Evolutionary conservation across 2,888 invertebrate species (phyloP), one percentile per base, ranked within the genome.

Genomic region (Lagria hirta): DNA sequence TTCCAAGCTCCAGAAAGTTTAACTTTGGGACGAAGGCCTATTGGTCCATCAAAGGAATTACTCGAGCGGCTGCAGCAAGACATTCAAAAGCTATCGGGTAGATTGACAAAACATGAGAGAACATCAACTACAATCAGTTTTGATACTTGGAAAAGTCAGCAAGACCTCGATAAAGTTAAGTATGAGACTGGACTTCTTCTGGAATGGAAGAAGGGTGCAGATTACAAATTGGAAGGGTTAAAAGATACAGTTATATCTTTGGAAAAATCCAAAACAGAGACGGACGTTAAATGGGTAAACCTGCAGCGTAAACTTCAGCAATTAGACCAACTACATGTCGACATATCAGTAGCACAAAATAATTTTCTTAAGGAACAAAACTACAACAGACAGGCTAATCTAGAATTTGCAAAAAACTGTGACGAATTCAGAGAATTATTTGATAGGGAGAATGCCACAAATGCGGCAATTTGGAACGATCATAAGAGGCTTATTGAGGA

Each of bases 171-270:
- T 20, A 63, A 61, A 47, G n/a, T 65, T 0, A 58, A 61, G 38
- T 60, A 62, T 23, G 66, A 67, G 49, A 58, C 49, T 26, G 58
- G 78, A 75, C 72, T 75, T 50, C 51, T 76, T n/a, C 72, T 73
- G 51, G 73, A 76, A 51, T 79, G 77, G 70, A 77, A 75, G 64
- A 62, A 75, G 49, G 65, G 69, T 1, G 73, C 75, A 1, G 76
- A 73, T 49, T 70, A 73, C 69, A 64, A 76, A 34, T 60, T 78
- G 37, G 77, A 77, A 54, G 74, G 71, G 36, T 55, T 78, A 0
- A 74, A 75, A 23, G 73, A 72, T n/a, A 51, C 58, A 15, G 12
- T 59, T 3, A 32, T 43, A 3, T 18, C 23, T 2, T 37, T 51
- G 3, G 51, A 58, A 6, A 53, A 54, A 15, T 28, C 44, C 5